Evolutionary conservation across 2,888 invertebrate species (phyloP).

Genomic region (Trissoscelio sp.): DNA sequence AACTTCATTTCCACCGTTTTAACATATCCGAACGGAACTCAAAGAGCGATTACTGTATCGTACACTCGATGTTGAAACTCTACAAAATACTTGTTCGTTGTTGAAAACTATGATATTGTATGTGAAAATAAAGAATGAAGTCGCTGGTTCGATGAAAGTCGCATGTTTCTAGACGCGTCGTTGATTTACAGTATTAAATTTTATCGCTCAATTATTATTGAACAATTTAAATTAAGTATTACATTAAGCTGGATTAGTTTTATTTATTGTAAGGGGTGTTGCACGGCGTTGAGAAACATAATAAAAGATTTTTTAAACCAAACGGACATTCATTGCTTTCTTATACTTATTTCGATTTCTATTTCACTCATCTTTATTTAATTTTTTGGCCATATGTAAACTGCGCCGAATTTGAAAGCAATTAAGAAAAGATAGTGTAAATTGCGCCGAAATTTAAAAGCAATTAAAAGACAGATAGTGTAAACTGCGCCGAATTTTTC

Average conservation of each 20-base stretch:
- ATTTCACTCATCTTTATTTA: no score
- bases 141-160: constrained; percentile 71
- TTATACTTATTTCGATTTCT: no score
- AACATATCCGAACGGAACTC: constrained; percentile 8
- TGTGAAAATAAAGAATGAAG: constrained; percentile 25
- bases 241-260: no score
- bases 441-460: no score
- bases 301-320: constrained; percentile 21
- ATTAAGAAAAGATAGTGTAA: no score
- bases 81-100: constrained; percentile 16
- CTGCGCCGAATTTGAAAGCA: no score
- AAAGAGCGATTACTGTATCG: constrained; percentile 1
- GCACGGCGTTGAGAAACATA: neutral
- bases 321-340: no score
- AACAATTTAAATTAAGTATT: constrained; percentile 46
- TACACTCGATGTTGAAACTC: constrained; percentile 6
- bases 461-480: no score
- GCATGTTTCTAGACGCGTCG: constrained; percentile 50
- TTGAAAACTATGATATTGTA: constrained; percentile 17
- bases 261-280: constrained; percentile 22
- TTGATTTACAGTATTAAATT: constrained; percentile 60
- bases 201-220: constrained; percentile 49
- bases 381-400: no score
- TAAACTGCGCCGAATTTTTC: no score
- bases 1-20: neutral